Percentiles rank a stretch among this genome's conserved stretches.
Evolutionary conservation across 2,888 invertebrate genomes (phyloP).

Genomic region (Watsonalla binaria): DNA sequence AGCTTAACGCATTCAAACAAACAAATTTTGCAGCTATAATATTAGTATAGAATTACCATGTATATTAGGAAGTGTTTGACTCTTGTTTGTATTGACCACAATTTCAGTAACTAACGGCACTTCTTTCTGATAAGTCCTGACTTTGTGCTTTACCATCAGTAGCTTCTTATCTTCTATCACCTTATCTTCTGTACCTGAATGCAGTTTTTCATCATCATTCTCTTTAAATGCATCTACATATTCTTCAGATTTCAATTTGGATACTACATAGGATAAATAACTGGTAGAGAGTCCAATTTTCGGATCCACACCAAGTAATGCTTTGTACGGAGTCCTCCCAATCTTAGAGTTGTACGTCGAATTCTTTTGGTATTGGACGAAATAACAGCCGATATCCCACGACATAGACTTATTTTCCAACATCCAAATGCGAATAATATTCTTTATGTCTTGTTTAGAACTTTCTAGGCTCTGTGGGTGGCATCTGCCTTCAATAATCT

Average conservation of each 20-base stretch:
- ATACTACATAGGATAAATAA: not conserved
- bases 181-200: no score
- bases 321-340: slow-evolving; percentile 21
- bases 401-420: slow-evolving; percentile 26
- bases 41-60: no score
- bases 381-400: slow-evolving; percentile 28
- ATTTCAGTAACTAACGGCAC: no score
- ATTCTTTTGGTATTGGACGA: slow-evolving; percentile 28
- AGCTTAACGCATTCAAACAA: no score
- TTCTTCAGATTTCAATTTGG: slow-evolving; percentile 7
- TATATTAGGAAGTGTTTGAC: no score
- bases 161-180: no score
- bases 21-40: no score
- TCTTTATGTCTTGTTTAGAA: slow-evolving; percentile 24
- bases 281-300: slow-evolving; percentile 7
- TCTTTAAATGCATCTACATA: not conserved
- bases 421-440: slow-evolving; percentile 30
- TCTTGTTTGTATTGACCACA: no score
- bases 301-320: slow-evolving; percentile 25
- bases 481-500: slow-evolving; percentile 18
- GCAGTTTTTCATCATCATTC: no score
- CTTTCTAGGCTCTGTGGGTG: slow-evolving; percentile 14
- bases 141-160: no score
- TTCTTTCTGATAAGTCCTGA: no score
- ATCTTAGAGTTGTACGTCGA: slow-evolving; percentile 21